Base-by-base conservation (phyloP, 2,113 vertebrate genomes). In the Brevimyrus niger region DNA sequence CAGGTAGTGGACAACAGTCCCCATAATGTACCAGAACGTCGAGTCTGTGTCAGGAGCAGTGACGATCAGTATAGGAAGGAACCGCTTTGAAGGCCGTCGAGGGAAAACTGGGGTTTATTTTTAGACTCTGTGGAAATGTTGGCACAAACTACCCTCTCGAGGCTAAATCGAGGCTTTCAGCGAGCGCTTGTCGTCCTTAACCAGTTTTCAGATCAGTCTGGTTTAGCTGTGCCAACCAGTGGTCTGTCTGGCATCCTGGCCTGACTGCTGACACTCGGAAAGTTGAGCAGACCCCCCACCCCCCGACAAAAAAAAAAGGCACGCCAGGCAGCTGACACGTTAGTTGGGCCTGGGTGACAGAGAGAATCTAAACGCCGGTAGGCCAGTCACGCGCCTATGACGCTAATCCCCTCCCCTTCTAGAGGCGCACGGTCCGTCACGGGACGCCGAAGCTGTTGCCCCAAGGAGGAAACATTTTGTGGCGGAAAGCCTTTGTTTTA, bases 401-500 rank as follows among this genome's bases (percentile, higher is more conserved):
- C 15, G 4, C 31, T 42, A 76, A 19, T 76, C 31, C 69, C 35
- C 31, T 15, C 58, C 58, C 23, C 31, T n/a, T n/a, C 69, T 31
- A 13, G 31, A 15, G 69, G 31, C 69, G 19, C 4, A 17, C 4
- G 23, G 69, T 19, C 69, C 1, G 0, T 76, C 69, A 6, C 69
- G 1, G 31, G 31, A 15, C 31, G 3, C 69, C 69, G 0, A 76
- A 76, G 69, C 5, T 6, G 69, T 1, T 31, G 1, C 8, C 31
- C 0, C 0, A 31, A 76, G 69, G 3, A 3, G 61, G n/a, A 27
- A 65, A 31, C n/a, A 1, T 76, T 76, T 76, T 31, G 83, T 91
- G 86, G 86, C 86, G 69, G 53, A 38, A 87, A 82, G 19, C 46
- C 86, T 3, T 89, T 89, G 87, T 92, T 55, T 58, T 55, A 23